Evolutionary conservation across 2,113 vertebrate genomes (phyloP).

Genomic region (Scatophagus argus): DNA sequence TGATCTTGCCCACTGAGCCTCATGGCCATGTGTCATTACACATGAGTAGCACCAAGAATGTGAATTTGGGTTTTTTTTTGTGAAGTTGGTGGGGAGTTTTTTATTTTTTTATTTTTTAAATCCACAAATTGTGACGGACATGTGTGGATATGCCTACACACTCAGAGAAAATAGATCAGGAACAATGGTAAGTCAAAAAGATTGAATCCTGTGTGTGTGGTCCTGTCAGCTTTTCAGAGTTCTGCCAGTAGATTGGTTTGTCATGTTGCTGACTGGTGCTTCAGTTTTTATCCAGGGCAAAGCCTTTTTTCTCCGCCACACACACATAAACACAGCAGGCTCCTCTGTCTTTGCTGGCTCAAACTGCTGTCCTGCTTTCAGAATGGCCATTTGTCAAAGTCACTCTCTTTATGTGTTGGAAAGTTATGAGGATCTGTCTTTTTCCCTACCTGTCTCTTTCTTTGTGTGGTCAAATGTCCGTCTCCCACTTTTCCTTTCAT

Average conservation of each 20-base stretch:
- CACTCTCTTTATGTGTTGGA: conserved; percentile 38
- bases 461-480: conserved; percentile 19
- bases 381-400: conserved; percentile 74
- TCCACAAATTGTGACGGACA: conserved; percentile 6
- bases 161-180: conserved; percentile 26
- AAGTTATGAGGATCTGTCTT: conserved; percentile 39
- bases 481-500: conserved; percentile 26
- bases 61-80: conserved; percentile 18
- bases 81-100: neutral
- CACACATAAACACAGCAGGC: conserved; percentile 54
- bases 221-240: conserved; percentile 69
- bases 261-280: conserved; percentile 77
- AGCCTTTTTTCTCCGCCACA: conserved; percentile 43
- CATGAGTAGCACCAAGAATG: neutral
- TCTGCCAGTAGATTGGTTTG: conserved; percentile 68
- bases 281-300: conserved; percentile 73
- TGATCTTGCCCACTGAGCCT: neutral
- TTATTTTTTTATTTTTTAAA: neutral
- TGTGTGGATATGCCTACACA: conserved; percentile 1
- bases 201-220: conserved; percentile 43
- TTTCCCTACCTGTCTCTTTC: conserved; percentile 5
- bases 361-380: conserved; percentile 61
- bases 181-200: conserved; percentile 45
- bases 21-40: neutral
- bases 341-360: conserved; percentile 51